A percentile compares a stretch with the other conserved stretches of the same genome.
Conservation (phyloP, 2,888 invertebrate genomes). For the Trachelus iudaicus region DNA sequence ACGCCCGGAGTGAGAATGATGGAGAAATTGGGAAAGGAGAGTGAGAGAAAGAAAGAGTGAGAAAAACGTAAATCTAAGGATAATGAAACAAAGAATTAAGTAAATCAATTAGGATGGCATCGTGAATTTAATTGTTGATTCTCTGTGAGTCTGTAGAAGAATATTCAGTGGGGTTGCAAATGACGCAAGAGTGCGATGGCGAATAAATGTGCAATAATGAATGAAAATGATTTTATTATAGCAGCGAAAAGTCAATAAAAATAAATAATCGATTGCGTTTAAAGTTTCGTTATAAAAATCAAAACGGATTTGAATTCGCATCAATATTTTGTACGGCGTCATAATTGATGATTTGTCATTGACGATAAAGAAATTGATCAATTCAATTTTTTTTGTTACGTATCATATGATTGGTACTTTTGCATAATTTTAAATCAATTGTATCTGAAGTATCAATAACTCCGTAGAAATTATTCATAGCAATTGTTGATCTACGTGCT, state of each 20-base stretch:
- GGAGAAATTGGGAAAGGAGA: neutral
- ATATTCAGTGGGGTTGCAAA: neutral
- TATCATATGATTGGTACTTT: neutral
- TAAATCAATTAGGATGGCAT: neutral
- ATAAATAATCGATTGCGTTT: neutral
- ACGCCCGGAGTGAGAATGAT: neutral
- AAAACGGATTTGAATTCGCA: neutral
- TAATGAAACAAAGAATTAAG: neutral
- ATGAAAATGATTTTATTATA: neutral
- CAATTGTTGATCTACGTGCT: neutral
- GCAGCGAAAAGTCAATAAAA: neutral
- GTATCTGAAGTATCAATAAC: neutral
- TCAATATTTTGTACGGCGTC: neutral
- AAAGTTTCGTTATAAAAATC: neutral
- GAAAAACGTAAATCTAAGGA: neutral
- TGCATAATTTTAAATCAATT: neutral
- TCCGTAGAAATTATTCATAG: neutral
- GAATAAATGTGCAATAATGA: neutral
- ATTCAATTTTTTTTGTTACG: neutral
- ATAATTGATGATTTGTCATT: neutral
- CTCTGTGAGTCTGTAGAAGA: neutral
- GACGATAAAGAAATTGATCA: neutral
- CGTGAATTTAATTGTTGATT: neutral
- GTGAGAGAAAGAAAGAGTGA: slow-evolving; percentile 16
- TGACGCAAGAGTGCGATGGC: neutral